phyloP scores from a whole-genome alignment of 2,888 invertebrate genomes.

The Amblyteles armatorius region DNA sequence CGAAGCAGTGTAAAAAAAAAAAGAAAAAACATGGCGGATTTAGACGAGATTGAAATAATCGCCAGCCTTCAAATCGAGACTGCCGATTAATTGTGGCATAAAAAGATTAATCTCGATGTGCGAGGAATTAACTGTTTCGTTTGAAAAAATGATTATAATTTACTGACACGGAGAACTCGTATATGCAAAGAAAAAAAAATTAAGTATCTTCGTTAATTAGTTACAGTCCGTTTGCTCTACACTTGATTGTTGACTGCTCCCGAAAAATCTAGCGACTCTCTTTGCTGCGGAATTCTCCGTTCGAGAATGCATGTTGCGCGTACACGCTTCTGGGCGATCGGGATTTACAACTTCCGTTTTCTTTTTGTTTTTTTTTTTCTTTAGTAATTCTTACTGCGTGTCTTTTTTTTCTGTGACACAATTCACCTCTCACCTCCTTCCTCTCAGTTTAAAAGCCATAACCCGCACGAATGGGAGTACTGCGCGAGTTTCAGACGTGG shows the following conservation, averaged over 20 bases:
- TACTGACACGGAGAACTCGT: neutral
- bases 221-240: constrained; percentile 3
- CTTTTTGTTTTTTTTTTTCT: neutral
- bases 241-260: neutral
- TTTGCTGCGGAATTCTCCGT: constrained; percentile 3
- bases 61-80: constrained; percentile 26
- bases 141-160: neutral
- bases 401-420: constrained; percentile 74
- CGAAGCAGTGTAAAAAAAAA: constrained; percentile 13
- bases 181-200: neutral
- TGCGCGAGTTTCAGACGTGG: neutral
- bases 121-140: neutral
- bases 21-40: constrained; percentile 28
- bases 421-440: constrained; percentile 81
- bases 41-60: constrained; percentile 31
- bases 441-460: constrained; percentile 83
- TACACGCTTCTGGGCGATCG: neutral
- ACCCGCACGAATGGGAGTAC: neutral
- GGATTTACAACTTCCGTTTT: constrained; percentile 20
- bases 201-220: neutral
- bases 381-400: constrained; percentile 39
- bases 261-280: neutral
- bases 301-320: neutral
- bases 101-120: neutral
- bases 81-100: neutral